Conservation (phyloP, 2,113 vertebrate genomes). For the Vanacampus margaritifer region DNA sequence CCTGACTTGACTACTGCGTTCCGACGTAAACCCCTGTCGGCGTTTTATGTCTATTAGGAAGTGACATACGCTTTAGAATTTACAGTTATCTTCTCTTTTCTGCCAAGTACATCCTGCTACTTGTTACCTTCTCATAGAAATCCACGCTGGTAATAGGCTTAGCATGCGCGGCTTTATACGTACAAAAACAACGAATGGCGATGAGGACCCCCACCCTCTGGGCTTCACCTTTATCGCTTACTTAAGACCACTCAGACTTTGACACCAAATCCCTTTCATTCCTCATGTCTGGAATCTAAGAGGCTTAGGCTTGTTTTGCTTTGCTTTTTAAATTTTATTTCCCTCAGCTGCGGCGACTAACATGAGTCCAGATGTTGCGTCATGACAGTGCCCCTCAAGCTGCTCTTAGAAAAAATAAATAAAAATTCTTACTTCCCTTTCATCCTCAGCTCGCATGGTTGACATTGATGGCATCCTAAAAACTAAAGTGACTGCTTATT, state of each 20-base stretch:
- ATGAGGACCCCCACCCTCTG: background rate
- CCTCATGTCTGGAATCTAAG: conserved; percentile 57
- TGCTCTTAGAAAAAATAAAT: no score
- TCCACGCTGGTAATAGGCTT: conserved; percentile 32
- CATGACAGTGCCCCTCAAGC: background rate
- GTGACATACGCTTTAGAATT: background rate
- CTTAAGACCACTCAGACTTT: conserved; percentile 61
- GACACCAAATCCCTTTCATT: conserved; percentile 65
- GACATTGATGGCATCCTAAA: background rate
- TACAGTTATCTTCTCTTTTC: background rate
- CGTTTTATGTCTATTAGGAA: no score
- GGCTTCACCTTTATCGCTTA: conserved; percentile 36
- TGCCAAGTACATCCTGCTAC: background rate
- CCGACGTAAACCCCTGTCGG: no score
- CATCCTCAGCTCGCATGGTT: background rate
- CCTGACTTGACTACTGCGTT: no score
- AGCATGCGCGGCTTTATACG: conserved; percentile 8
- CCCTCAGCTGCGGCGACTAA: background rate
- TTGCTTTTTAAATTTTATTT: background rate
- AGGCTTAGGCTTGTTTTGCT: conserved; percentile 30
- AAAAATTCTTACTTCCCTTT: no score
- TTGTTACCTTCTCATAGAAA: conserved; percentile 12
- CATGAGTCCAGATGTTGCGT: background rate
- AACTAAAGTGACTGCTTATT: background rate
- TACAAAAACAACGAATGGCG: conserved; percentile 16